Percentiles rank a stretch among this genome's conserved stretches.
phyloP scores from a whole-genome alignment of 2,888 invertebrate species.

The Gisinianus flammeolus region DNA sequence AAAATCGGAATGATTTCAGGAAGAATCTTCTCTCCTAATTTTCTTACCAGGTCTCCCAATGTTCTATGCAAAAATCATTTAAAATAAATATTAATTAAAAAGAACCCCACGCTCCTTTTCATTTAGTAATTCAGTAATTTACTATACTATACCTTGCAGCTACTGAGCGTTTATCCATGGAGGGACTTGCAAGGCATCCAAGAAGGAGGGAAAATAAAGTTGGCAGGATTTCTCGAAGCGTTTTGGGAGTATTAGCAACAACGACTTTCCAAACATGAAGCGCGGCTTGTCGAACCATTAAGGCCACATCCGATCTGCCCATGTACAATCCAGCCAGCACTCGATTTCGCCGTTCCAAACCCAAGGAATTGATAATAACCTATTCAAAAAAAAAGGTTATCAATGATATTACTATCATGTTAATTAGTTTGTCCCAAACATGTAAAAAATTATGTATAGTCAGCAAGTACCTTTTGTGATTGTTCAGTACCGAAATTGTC shows the following conservation, averaged over 20 bases:
- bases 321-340: constrained; percentile 95
- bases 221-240: constrained; percentile 92
- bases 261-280: constrained; percentile 99
- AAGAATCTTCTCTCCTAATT: constrained; percentile 94
- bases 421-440: not conserved
- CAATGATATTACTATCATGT: not conserved
- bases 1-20: constrained; percentile 98
- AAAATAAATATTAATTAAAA: constrained; percentile 26
- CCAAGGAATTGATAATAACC: constrained; percentile 87
- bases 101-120: too few relatives aligned
- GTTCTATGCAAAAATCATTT: constrained; percentile 86
- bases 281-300: constrained; percentile 96
- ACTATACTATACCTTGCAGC: constrained; percentile 49
- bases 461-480: constrained; percentile 69
- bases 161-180: constrained; percentile 89
- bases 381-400: constrained; percentile 61
- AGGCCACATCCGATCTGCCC: constrained; percentile 94
- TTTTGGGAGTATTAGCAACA: constrained; percentile 96
- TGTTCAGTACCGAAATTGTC: constrained; percentile 99
- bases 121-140: too few relatives aligned
- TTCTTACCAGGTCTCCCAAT: constrained; percentile 93
- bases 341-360: constrained; percentile 86
- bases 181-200: constrained; percentile 93
- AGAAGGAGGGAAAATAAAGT: constrained; percentile 89
- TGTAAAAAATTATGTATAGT: not conserved